Percentiles rank a stretch among this genome's conserved stretches.
phyloP scores from a whole-genome alignment of 2,797 vertebrate species.

The Lacerta agilis region DNA sequence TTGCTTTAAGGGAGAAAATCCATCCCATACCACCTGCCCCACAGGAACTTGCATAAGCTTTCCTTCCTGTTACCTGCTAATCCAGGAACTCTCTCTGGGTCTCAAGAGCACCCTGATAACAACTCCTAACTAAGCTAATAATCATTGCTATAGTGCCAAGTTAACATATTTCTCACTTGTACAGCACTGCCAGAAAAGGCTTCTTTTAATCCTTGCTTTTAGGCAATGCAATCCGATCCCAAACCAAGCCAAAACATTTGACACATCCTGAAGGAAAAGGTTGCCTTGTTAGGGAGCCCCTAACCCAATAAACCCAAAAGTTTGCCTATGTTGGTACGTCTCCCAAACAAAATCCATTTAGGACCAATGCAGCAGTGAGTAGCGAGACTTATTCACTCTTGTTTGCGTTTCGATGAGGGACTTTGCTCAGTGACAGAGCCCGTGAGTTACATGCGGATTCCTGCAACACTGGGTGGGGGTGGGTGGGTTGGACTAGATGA shows the following conservation, averaged over 20 bases:
- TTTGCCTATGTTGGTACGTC: background rate
- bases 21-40: background rate
- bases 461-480: too few species aligned
- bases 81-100: background rate
- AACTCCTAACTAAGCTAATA: background rate
- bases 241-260: background rate
- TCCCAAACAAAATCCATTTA: background rate
- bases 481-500: too few species aligned
- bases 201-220: background rate
- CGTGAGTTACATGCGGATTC: background rate
- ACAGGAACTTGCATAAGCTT: background rate
- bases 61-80: background rate
- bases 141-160: background rate
- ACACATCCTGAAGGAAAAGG: background rate
- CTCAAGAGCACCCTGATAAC: background rate
- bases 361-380: background rate
- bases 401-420: background rate
- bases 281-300: background rate
- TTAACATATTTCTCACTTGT: background rate
- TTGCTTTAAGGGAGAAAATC: background rate
- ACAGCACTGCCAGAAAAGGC: too few species aligned
- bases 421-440: background rate
- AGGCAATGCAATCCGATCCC: background rate
- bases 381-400: background rate
- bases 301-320: background rate